Evolutionary conservation across 2,888 invertebrate genomes (phyloP), one percentile per base, ranked within the genome.

Genomic region (Thecophora atra): DNA sequence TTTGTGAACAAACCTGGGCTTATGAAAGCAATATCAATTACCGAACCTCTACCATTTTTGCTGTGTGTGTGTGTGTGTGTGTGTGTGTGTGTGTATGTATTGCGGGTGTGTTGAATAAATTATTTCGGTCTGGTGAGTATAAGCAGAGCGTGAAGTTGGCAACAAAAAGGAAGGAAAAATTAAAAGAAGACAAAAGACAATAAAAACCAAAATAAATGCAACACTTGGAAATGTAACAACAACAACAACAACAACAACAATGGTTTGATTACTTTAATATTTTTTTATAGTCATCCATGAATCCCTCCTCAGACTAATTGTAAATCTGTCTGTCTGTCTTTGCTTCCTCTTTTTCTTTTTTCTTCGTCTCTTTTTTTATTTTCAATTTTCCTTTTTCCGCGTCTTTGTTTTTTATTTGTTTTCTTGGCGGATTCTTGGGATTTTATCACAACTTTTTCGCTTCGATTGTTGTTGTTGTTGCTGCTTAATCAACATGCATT

Each of bases 91-190:
- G 83, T 84, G 83, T 84, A 82, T 85, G n/a, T n/a, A n/a, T 79
- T 82, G 80, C 81, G 79, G 80, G 83, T 84, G 83, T 84, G 83
- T 85, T 84, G 85, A 85, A 85, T 85, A 85, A 85, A 85, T 85
- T 85, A 85, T 85, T 84, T 85, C 85, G 85, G 85, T 85, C 85
- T 85, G 83, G 84, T 85, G 85, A 80, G 81, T 84, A 83, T 83
- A 85, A 84, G 82, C 85, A 82, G 85, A 85, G 85, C 85, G 84
- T 85, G 85, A 85, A 85, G 85, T 85, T 85, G 82, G 84, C 85
- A 83, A 85, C 84, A 83, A 75, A 75, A 74, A 71, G 42, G 54
- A 71, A 78, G 72, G 76, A 78, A 70, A 78, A 76, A 75, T 78
- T 75, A 67, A 79, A 56, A 70, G 76, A 64, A 47, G 74, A 69